phyloP scores from a whole-genome alignment of 2,888 invertebrate genomes.

The Caenorhabditis auriculariae region DNA sequence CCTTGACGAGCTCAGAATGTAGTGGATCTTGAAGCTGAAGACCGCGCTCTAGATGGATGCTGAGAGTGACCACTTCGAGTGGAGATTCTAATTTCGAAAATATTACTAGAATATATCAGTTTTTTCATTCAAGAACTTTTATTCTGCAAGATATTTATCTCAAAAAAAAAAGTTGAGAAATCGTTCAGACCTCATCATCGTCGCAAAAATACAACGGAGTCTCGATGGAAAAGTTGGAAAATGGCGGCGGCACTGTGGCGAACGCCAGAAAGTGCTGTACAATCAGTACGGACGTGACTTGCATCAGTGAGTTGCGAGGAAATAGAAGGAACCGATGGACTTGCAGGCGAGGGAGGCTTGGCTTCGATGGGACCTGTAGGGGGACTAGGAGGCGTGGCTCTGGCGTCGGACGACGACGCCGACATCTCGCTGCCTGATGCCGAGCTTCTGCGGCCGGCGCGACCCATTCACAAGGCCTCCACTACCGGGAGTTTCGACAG shows the following conservation, averaged over 20 bases:
- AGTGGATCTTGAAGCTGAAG: no score
- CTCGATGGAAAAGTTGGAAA: conserved; percentile 20
- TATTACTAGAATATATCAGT: no score
- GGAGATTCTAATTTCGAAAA: no score
- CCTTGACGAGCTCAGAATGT: no score
- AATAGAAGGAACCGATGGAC: no score
- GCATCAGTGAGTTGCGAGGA: conserved; percentile 24
- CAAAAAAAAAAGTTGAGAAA: no score
- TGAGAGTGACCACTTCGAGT: no score
- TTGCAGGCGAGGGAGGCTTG: no score
- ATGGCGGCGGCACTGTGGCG: conserved; percentile 11
- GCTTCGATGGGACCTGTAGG: neutral
- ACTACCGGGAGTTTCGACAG: conserved; percentile 35
- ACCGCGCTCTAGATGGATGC: no score
- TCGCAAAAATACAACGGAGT: conserved; percentile 29
- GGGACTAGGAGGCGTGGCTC: conserved; percentile 1
- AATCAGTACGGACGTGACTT: conserved; percentile 35
- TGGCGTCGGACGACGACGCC: conserved; percentile 29
- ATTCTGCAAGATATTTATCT: no score
- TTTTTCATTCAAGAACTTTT: no score
- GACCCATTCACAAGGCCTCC: conserved; percentile 27
- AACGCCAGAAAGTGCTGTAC: conserved; percentile 26
- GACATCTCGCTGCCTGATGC: conserved; percentile 25
- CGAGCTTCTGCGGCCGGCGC: conserved; percentile 14
- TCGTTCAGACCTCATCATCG: conserved; percentile 23